These are phyloP conservation scores for Amblyjoppa proteus DNA, from an alignment of 2,888 invertebrate genomes.

Conservation along the genomic window DNA sequence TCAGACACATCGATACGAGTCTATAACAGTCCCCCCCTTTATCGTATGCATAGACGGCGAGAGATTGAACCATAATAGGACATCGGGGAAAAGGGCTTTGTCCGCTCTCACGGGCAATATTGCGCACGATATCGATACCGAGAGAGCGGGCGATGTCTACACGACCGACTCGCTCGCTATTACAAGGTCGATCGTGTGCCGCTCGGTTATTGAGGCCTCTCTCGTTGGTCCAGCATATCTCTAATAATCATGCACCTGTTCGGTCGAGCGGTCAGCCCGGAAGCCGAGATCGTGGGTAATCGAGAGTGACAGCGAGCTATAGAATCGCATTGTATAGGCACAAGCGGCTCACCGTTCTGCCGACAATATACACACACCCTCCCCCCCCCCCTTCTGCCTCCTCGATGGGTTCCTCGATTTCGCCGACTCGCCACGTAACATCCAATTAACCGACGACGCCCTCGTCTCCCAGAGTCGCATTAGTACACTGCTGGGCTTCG, in stretches of 20 bases:
- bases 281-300: conserved; percentile 17
- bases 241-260: conserved; percentile 50
- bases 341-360: not conserved
- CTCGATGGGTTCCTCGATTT: conserved; percentile 57
- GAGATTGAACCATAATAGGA: conserved; percentile 51
- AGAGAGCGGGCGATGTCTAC: conserved; percentile 26
- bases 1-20: conserved; percentile 29
- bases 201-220: conserved; percentile 14
- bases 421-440: conserved; percentile 66
- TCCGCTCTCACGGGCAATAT: conserved; percentile 46
- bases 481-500: conserved; percentile 77
- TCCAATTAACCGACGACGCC: conserved; percentile 76
- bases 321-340: conserved; percentile 7
- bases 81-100: conserved; percentile 47
- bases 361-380: not conserved
- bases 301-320: conserved; percentile 14
- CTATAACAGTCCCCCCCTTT: conserved; percentile 33
- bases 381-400: conserved; percentile 10
- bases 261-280: conserved; percentile 19
- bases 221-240: conserved; percentile 43
- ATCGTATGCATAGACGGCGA: conserved; percentile 15
- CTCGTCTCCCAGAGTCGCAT: conserved; percentile 71
- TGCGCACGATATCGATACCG: conserved; percentile 51
- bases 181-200: not conserved
- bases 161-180: not conserved